These are phyloP conservation scores for Heterocephalus glaber DNA, from an alignment of 2,113 vertebrate genomes.

Conservation along the genomic window DNA sequence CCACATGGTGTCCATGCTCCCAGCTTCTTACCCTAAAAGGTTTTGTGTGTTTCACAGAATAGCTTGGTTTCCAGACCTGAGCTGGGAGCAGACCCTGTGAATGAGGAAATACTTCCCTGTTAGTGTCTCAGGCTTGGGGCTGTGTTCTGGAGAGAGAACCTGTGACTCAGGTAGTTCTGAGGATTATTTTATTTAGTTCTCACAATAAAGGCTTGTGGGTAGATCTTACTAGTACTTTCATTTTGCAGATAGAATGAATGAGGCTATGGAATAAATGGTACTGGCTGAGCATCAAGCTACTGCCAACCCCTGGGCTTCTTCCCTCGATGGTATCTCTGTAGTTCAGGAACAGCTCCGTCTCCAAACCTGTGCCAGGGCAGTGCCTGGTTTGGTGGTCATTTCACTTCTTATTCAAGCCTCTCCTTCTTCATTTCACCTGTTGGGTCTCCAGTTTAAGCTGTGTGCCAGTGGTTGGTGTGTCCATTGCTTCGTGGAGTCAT, in stretches of 20 bases:
- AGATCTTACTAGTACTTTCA: too few relatives aligned
- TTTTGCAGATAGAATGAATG: too few relatives aligned
- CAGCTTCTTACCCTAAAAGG: neutral
- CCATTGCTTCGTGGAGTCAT: neutral
- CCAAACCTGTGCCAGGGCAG: neutral
- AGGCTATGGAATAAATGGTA: too few relatives aligned
- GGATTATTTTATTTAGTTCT: too few relatives aligned
- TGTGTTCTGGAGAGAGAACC: too few relatives aligned
- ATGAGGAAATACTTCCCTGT: neutral
- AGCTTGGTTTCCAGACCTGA: neutral
- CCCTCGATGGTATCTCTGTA: neutral
- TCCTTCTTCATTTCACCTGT: neutral
- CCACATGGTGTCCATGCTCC: neutral
- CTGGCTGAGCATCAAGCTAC: neutral
- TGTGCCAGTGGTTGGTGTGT: neutral
- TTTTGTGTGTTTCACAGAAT: neutral
- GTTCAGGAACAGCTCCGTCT: neutral
- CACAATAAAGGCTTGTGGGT: too few relatives aligned
- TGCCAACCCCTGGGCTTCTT: neutral
- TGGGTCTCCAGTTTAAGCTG: neutral
- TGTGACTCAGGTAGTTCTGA: too few relatives aligned
- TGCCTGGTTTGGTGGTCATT: neutral
- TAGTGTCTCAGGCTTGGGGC: neutral
- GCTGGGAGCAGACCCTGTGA: neutral
- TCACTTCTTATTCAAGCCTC: neutral